These are phyloP conservation scores for Platorchestia sp. DNA, from an alignment of 1,140 invertebrate species.

Conservation along the genomic window DNA sequence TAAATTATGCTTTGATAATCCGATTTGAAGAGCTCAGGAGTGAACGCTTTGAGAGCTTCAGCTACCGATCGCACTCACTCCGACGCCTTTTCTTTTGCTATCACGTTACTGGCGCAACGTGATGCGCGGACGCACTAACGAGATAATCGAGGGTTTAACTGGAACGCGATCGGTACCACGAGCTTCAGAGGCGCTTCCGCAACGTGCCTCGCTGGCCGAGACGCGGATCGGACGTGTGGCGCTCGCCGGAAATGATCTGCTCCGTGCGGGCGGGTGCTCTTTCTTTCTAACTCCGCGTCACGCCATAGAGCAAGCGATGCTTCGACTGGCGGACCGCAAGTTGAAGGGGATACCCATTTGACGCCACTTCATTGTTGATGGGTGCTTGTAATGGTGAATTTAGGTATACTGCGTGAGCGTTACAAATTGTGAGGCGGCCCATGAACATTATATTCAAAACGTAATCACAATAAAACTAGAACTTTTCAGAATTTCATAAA, in stretches of 20 bases:
- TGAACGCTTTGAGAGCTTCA: background rate
- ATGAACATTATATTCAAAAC: too few species aligned
- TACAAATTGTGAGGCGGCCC: too few species aligned
- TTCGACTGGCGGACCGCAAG: too few species aligned
- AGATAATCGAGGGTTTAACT: background rate
- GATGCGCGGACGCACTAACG: background rate
- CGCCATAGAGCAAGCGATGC: too few species aligned
- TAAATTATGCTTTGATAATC: background rate
- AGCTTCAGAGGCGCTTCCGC: background rate
- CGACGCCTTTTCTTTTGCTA: background rate
- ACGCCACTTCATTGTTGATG: too few species aligned
- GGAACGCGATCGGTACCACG: conserved; percentile 5
- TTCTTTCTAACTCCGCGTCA: background rate
- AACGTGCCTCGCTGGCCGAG: background rate
- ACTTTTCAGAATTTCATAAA: too few species aligned
- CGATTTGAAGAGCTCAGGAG: background rate
- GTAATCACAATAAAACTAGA: too few species aligned
- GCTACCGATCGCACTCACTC: background rate
- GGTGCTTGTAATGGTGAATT: too few species aligned
- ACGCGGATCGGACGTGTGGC: background rate
- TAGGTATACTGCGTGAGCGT: too few species aligned
- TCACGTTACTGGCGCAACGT: background rate
- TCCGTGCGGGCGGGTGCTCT: background rate
- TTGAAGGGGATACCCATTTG: too few species aligned
- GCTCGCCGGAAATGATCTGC: background rate